phyloP scores from a whole-genome alignment of 2,888 invertebrate species.

The Pardosa pseudoannulata region DNA sequence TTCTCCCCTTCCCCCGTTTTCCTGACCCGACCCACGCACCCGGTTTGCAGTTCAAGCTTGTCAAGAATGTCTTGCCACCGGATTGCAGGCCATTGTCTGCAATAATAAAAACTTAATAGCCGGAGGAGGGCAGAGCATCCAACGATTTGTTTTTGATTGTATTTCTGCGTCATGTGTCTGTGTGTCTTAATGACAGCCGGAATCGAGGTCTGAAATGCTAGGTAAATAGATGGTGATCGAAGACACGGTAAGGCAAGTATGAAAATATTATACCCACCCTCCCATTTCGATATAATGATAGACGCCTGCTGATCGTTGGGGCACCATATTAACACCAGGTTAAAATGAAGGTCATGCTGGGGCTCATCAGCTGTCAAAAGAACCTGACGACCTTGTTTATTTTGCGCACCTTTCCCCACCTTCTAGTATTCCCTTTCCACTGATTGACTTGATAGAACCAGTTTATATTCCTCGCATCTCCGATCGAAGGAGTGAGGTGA shows the following conservation, averaged over 20 bases:
- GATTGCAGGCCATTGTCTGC: constrained; percentile 57
- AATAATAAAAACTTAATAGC: constrained; percentile 64
- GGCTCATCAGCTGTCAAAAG: constrained; percentile 61
- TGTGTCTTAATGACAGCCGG: constrained; percentile 48
- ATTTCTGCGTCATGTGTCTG: constrained; percentile 1
- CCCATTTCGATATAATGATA: constrained; percentile 31
- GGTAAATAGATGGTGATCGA: constrained; percentile 28
- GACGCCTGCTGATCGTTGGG: constrained; percentile 59
- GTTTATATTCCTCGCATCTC: constrained; percentile 19
- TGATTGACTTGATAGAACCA: constrained; percentile 51
- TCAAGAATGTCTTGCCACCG: constrained; percentile 66
- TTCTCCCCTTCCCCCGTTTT: not conserved
- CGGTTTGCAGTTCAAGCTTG: constrained; percentile 24
- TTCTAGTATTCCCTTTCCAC: constrained; percentile 24
- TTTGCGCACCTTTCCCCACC: constrained; percentile 32
- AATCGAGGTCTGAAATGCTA: constrained; percentile 36
- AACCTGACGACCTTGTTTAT: constrained; percentile 48
- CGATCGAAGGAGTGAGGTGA: not conserved
- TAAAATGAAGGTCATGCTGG: constrained; percentile 53
- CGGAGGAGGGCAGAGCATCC: constrained; percentile 43
- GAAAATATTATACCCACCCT: constrained; percentile 46
- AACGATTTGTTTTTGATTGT: constrained; percentile 24
- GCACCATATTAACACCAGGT: constrained; percentile 56
- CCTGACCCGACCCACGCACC: not conserved
- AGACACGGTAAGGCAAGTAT: constrained; percentile 21